phyloP scores from a whole-genome alignment of 2,113 vertebrate genomes.

The Calypte anna region DNA sequence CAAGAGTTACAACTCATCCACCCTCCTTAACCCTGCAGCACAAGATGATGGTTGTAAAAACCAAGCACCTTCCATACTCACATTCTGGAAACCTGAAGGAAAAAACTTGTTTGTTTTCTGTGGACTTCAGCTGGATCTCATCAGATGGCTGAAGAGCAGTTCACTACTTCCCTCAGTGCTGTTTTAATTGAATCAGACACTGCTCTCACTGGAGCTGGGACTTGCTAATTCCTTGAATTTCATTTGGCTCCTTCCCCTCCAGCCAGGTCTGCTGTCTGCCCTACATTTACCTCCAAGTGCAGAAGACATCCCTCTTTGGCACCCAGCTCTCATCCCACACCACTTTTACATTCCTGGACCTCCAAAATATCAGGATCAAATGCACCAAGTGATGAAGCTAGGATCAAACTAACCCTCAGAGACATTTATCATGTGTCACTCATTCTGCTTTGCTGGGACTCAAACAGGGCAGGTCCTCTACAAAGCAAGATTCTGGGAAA shows the following conservation, averaged over 20 bases:
- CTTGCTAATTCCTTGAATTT: background rate
- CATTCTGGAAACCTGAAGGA: background rate
- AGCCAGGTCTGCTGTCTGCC: background rate
- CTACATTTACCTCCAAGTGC: background rate
- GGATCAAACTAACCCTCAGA: background rate
- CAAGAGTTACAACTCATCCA: background rate
- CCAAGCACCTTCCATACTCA: accelerated
- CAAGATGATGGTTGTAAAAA: background rate
- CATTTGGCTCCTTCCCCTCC: background rate
- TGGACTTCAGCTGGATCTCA: background rate
- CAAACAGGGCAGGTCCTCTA: background rate
- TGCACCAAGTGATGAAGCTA: background rate
- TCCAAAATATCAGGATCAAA: background rate
- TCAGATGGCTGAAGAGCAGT: accelerated
- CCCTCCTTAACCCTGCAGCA: background rate
- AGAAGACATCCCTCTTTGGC: background rate
- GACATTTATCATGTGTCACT: background rate
- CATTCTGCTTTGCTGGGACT: background rate
- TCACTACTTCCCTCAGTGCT: background rate
- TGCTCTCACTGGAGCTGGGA: background rate
- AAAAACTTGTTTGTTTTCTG: background rate
- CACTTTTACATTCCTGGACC: background rate
- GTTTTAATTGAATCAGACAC: background rate
- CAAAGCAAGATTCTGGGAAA: background rate
- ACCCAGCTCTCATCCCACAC: background rate